Evolutionary conservation across 2,113 vertebrate genomes (phyloP), one percentile per base, ranked within the genome.

Genomic region (Pogonocichla stellata): DNA sequence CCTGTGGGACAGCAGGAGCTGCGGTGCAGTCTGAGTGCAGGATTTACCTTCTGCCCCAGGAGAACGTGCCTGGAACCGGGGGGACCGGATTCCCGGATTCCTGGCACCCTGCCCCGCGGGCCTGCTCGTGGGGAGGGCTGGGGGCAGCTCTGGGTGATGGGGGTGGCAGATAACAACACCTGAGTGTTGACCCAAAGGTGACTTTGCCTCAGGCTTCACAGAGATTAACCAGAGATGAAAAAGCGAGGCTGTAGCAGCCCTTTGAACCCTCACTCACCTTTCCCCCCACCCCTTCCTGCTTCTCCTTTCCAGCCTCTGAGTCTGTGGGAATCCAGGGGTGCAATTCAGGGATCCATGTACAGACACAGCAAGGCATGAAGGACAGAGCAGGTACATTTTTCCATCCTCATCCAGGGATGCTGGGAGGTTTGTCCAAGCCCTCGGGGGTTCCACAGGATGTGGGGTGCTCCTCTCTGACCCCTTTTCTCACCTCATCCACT

Each of bases 171-270:
- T 95, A 97, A 92, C 95, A 93, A 95, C 97, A 96, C 96, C 96
- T 97, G 96, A 97, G 95, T 38, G 5, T 17, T 97, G 96, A 96
- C 96, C 97, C 92, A 47, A 67, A 91, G 96, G 95, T 97, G 96
- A 97, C 93, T 91, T 91, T 86, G 96, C 97, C 96, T 88, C 58
- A 4, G 96, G 97, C 90, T 74, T 80, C 11, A 9, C 54, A 67
- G 90, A 89, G 95, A 97, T 96, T 93, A 95, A 92, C 38, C 10
- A 70, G 90, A 96, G 88, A 92, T 91, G 94, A 96, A 93, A 95
- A 96, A 73, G 19, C 33, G 1, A n/a, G 69, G 92, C 93, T 79
- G 87, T 2, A 64, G 77, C 64, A 80, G 88, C 40, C 69, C 92
- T 96, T 95, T 92, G 96, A 96, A 96, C 94, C 94, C 92, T 81